Conservation (phyloP, 2,888 invertebrate species). For the Chironomus tentans region DNA sequence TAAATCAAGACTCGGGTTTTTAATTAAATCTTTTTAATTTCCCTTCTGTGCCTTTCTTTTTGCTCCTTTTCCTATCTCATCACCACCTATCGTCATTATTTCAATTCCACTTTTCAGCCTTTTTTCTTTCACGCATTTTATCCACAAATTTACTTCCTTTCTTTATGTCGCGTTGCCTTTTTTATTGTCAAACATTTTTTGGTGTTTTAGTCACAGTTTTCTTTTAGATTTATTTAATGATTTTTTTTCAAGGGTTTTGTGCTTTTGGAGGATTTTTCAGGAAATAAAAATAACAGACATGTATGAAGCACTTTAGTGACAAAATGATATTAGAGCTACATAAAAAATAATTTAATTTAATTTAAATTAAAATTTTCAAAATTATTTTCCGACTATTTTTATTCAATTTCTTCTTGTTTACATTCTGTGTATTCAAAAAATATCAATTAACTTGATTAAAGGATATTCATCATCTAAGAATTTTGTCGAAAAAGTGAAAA, state of each 20-base stretch:
- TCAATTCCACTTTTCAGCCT: too few relatives aligned
- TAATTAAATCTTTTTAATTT: conserved; percentile 23
- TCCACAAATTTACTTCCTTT: conserved; percentile 11
- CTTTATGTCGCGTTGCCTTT: neutral
- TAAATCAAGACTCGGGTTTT: conserved; percentile 27
- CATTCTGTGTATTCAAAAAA: neutral
- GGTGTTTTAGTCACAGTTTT: neutral
- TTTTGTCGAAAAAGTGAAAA: neutral
- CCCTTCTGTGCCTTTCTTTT: neutral
- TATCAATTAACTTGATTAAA: conserved; percentile 19
- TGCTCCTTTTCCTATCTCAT: neutral
- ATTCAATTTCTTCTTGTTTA: neutral
- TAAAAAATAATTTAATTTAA: too few relatives aligned
- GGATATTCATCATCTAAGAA: neutral
- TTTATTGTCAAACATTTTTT: conserved; percentile 23
- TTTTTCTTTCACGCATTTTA: neutral
- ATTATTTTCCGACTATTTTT: neutral
- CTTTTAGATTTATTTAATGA: neutral
- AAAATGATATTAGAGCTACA: too few relatives aligned
- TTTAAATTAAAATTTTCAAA: too few relatives aligned
- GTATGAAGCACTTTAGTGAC: too few relatives aligned
- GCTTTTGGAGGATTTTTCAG: too few relatives aligned
- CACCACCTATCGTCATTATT: too few relatives aligned
- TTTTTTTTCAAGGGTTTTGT: conserved; percentile 1
- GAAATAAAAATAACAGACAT: too few relatives aligned